Conservation (phyloP, 1,140 invertebrate genomes). For the Pogonomyrmex californicus region DNA sequence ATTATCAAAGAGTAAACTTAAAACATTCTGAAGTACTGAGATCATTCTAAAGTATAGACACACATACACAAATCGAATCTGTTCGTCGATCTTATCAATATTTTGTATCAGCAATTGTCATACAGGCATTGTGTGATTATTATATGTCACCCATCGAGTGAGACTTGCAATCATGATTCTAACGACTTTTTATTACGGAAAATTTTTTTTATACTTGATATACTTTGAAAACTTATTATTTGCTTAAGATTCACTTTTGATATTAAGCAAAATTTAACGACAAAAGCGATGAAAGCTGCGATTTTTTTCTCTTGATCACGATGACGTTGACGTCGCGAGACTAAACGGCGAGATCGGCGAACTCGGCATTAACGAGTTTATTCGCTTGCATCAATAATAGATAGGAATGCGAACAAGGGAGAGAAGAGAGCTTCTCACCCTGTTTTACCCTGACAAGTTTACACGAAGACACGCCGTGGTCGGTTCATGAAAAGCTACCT, state of each 20-base stretch:
- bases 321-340: constrained; percentile 21
- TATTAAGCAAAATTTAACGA: constrained; percentile 18
- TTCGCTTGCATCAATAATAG: constrained; percentile 30
- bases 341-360: background rate
- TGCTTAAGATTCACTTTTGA: constrained; percentile 15
- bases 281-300: background rate
- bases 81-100: constrained; percentile 40
- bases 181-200: background rate
- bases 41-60: constrained; percentile 1
- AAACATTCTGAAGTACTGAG: constrained; percentile 7
- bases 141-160: constrained; percentile 25
- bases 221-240: constrained; percentile 47
- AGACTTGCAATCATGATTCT: background rate
- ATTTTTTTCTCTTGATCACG: constrained; percentile 44
- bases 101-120: constrained; percentile 36
- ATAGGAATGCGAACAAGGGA: background rate
- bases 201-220: constrained; percentile 25
- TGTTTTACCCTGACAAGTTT: constrained; percentile 52
- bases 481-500: constrained; percentile 73
- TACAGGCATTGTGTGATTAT: constrained; percentile 9
- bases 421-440: background rate
- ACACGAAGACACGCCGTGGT: constrained; percentile 61
- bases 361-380: constrained; percentile 34
- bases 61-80: constrained; percentile 21
- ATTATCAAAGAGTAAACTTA: background rate